Base-by-base conservation (phyloP, 2,797 vertebrate species). In the Yasuhikotakia modesta region DNA sequence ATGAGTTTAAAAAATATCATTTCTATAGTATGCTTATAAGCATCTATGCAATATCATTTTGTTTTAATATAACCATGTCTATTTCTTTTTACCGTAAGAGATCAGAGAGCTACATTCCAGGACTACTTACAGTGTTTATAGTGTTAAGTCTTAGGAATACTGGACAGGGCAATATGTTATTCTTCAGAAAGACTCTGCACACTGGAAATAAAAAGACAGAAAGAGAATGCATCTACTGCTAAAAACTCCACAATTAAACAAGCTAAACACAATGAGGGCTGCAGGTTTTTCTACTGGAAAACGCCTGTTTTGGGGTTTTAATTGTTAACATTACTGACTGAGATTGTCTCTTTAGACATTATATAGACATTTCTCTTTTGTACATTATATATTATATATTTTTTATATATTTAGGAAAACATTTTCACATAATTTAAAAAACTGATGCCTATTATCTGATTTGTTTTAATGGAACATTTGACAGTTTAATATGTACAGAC, bases 261-360 rank as follows among this genome's bases (percentile, higher is more conserved):
- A 19, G 10, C 16, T 4, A 73, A 45, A 30, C 75, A 74, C 27
- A 77, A 60, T 35, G 46, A 65, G n/a, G 74, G 65, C 8, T 81
- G 75, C 43, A 24, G 4, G 27, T n/a, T 35, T 45, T 63, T 53
- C 27, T 81, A 35, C 63, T 81, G 70, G 70, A 81, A 81, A 63
- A 35, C 70, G 1, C 32, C 2, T 61, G 16, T 10, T 32, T 61
- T 21, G 32, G 32, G 48, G n/a, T n/a, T n/a, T n/a, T n/a, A n/a
- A n/a, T n/a, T n/a, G n/a, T n/a, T n/a, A n/a, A n/a, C n/a, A n/a
- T n/a, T n/a, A n/a, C n/a, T n/a, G n/a, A n/a, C n/a, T n/a, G n/a
- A n/a, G n/a, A n/a, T n/a, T n/a, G n/a, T n/a, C n/a, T n/a, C n/a
- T n/a, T n/a, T n/a, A n/a, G n/a, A n/a, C n/a, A n/a, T n/a, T n/a